Percentiles rank a stretch among this genome's conserved stretches.
Evolutionary conservation across 2,113 vertebrate species (phyloP).

Genomic region (Oreamnos americanus): DNA sequence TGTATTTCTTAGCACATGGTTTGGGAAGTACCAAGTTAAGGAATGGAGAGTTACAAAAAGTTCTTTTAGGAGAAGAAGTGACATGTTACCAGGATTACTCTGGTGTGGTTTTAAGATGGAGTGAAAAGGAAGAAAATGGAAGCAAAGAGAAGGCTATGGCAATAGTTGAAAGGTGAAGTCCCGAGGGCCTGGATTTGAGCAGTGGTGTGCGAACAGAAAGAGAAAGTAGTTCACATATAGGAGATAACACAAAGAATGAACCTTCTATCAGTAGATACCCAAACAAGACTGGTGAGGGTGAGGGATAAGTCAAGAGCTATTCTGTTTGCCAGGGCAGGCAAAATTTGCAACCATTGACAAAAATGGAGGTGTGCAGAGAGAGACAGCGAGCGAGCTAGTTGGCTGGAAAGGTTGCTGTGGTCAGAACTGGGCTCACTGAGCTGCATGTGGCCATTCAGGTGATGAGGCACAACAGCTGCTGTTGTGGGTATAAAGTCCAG

Average conservation of each 20-base stretch:
- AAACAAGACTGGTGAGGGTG: neutral
- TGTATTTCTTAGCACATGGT: neutral
- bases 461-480: neutral
- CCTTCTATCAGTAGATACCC: neutral
- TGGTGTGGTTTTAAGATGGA: neutral
- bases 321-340: neutral
- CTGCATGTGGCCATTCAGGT: rapidly evolving
- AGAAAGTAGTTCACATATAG: rapidly evolving
- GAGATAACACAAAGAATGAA: neutral
- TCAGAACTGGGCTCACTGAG: neutral
- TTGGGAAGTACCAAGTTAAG: neutral
- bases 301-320: neutral
- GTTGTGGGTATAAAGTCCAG: neutral
- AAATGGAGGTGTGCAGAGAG: neutral
- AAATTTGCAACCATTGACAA: neutral
- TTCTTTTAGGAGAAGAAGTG: neutral
- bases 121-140: neutral
- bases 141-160: neutral
- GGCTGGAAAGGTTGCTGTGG: neutral
- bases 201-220: neutral
- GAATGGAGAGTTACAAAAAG: neutral
- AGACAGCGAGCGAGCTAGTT: neutral
- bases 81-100: neutral
- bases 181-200: neutral
- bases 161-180: neutral